Evolutionary conservation across 1,140 invertebrate genomes (phyloP), one percentile per base, ranked within the genome.

Genomic region (Drosophila murphyi): DNA sequence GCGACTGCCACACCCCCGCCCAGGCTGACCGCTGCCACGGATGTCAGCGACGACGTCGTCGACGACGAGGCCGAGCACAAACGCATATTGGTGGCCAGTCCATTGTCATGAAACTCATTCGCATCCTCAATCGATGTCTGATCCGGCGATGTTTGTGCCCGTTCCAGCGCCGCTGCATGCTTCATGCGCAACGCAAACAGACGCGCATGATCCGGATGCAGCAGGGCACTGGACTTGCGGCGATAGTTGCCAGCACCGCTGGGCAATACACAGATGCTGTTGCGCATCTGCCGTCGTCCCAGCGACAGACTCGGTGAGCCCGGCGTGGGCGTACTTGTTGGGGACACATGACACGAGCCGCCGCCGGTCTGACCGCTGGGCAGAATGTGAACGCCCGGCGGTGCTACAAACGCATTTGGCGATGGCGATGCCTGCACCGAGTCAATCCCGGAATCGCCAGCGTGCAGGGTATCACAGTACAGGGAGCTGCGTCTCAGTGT

Each of bases 161-260:
- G 70, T 43, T 92, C 91, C 76, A 93, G 85, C 75, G 94, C 93
- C 54, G 93, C 91, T 41, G 94, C 93, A 76, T 94, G 93, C 8
- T 94, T 91, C 69, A 94, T 94, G 3, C 91, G 65, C 61, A 92
- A 34, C 4, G 92, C 91, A 51, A 94, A 92, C 3, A 95, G 91
- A 2, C 95, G 92, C 20, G 95, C 95, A 90, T 96, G 95, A 74
- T 96, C 95, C 5, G 95, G 95, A 93, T 96, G 95, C 20, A 96
- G 93, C 0, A 96, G 86, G 3, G 93, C 91, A 65, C 92, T 93
- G 70, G 95, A 95, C 43, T 95, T 94, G 39, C 95, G 92, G 28
- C 95, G 92, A 4, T 93, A 93, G 28, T 87, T 86, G 12, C 65
- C 71, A 2, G 64, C 72, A 0, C 59, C 63, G 43, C 65, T 78